These are phyloP conservation scores for Orussus abietinus DNA, from an alignment of 1,140 invertebrate species.

Conservation along the genomic window DNA sequence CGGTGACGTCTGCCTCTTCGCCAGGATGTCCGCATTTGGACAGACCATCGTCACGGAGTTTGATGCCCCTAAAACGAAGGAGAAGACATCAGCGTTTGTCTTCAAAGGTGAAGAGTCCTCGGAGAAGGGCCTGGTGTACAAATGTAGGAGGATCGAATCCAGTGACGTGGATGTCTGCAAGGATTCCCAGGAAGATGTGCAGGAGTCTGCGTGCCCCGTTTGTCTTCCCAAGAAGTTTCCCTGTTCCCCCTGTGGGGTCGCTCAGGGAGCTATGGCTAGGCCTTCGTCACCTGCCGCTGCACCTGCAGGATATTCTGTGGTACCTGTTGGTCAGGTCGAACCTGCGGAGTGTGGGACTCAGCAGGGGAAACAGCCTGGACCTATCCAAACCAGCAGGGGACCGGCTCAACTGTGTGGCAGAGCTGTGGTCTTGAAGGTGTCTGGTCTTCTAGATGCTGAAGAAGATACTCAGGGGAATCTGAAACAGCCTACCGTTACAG, in stretches of 20 bases:
- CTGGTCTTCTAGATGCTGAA: constrained; percentile 27
- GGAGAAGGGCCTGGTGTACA: constrained; percentile 21
- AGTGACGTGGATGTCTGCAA: constrained; percentile 13
- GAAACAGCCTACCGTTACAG: constrained; percentile 31
- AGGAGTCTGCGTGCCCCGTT: constrained; percentile 7
- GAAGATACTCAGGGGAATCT: constrained; percentile 12
- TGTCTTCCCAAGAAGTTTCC: constrained; percentile 16
- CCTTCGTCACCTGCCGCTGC: no score
- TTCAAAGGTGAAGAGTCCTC: constrained; percentile 28
- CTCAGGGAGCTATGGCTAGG: no score
- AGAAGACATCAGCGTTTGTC: constrained; percentile 3
- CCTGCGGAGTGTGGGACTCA: background rate
- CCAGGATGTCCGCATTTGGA: constrained; percentile 36
- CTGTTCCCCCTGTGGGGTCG: constrained; percentile 30
- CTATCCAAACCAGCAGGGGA: constrained; percentile 31
- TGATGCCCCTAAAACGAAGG: constrained; percentile 15
- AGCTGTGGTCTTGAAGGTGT: constrained; percentile 45
- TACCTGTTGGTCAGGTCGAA: background rate
- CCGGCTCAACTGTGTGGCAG: constrained; percentile 33
- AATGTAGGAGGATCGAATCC: constrained; percentile 24
- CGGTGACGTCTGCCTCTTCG: constrained; percentile 26
- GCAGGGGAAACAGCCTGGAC: constrained; percentile 1
- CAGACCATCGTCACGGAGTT: constrained; percentile 42
- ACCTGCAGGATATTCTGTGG: background rate
- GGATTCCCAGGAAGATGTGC: constrained; percentile 9